Conservation (phyloP, 2,888 invertebrate species). For the Volucella inflata region DNA sequence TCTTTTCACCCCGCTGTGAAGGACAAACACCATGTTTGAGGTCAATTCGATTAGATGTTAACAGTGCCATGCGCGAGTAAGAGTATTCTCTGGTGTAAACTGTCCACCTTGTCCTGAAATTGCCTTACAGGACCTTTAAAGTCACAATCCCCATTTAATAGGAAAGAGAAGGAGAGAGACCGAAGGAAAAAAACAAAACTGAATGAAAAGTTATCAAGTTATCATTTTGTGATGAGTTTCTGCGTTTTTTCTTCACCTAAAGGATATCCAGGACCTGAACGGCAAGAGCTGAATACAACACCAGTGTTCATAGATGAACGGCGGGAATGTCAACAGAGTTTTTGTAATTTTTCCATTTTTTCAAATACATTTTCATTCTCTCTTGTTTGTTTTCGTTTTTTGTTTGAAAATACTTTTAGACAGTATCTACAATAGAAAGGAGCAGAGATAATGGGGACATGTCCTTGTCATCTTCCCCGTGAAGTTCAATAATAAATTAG, state of each 20-base stretch:
- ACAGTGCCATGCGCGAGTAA: conserved; percentile 22
- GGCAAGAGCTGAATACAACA: background rate
- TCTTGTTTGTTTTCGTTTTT: conserved; percentile 26
- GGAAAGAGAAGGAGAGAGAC: background rate
- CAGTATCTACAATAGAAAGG: conserved; percentile 21
- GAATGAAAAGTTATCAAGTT: conserved; percentile 57
- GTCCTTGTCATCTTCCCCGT: conserved; percentile 36
- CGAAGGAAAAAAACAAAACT: background rate
- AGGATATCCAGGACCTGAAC: conserved; percentile 11
- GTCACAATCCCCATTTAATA: background rate
- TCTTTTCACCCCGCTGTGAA: conserved; percentile 48
- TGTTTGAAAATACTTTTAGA: conserved; percentile 25
- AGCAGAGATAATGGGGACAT: conserved; percentile 7
- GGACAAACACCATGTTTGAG: conserved; percentile 59
- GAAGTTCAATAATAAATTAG: conserved; percentile 63
- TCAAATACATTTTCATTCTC: conserved; percentile 14
- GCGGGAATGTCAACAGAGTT: conserved; percentile 32
- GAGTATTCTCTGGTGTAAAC: background rate
- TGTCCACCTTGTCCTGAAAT: too few relatives aligned
- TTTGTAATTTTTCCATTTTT: background rate
- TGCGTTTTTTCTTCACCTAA: background rate
- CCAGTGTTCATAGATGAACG: conserved; percentile 12
- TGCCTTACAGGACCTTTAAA: too few relatives aligned
- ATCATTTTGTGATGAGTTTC: conserved; percentile 63
- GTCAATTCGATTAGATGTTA: conserved; percentile 72